A percentile compares a stretch with the other conserved stretches of the same genome.
Evolutionary conservation across 2,888 invertebrate genomes (phyloP).

Genomic region (Lapara coniferarum): DNA sequence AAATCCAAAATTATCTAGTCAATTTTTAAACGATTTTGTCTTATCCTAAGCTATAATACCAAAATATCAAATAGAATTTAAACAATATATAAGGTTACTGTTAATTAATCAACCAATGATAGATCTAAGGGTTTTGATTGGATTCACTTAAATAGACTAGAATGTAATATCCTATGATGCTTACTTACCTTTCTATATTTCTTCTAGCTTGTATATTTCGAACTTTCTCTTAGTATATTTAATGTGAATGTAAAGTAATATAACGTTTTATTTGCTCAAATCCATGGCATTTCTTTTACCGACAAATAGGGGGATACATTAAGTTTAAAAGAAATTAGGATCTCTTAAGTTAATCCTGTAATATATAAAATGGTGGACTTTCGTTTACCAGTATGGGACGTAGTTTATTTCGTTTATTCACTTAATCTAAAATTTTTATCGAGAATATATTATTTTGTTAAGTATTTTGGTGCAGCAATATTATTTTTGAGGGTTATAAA

Average conservation of each 20-base stretch:
- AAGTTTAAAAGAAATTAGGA: conserved; percentile 56
- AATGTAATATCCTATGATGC: neutral
- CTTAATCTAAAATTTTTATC: conserved; percentile 31
- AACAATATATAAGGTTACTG: conserved; percentile 26
- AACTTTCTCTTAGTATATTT: conserved; percentile 25
- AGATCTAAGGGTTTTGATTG: conserved; percentile 32
- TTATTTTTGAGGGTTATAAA: conserved; percentile 66
- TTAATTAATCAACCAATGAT: conserved; percentile 37
- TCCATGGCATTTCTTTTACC: conserved; percentile 75
- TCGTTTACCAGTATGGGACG: conserved; percentile 52
- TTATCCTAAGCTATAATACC: conserved; percentile 73
- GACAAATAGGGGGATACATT: conserved; percentile 57
- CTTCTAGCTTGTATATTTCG: conserved; percentile 21
- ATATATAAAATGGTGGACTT: conserved; percentile 55
- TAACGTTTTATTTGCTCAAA: conserved; percentile 79
- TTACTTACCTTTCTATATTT: conserved; percentile 24
- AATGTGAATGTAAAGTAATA: conserved; percentile 25
- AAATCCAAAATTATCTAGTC: conserved; percentile 82
- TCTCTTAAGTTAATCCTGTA: conserved; percentile 53
- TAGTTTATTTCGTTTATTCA: conserved; percentile 42
- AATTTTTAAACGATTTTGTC: conserved; percentile 63
- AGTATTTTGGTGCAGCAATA: conserved; percentile 65
- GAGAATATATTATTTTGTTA: conserved; percentile 38
- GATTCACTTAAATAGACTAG: conserved; percentile 4
- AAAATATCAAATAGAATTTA: conserved; percentile 54